A percentile compares a stretch with the other conserved stretches of the same genome.
These are phyloP conservation scores for Entelurus aequoreus DNA, from an alignment of 2,113 vertebrate species.

Conservation along the genomic window DNA sequence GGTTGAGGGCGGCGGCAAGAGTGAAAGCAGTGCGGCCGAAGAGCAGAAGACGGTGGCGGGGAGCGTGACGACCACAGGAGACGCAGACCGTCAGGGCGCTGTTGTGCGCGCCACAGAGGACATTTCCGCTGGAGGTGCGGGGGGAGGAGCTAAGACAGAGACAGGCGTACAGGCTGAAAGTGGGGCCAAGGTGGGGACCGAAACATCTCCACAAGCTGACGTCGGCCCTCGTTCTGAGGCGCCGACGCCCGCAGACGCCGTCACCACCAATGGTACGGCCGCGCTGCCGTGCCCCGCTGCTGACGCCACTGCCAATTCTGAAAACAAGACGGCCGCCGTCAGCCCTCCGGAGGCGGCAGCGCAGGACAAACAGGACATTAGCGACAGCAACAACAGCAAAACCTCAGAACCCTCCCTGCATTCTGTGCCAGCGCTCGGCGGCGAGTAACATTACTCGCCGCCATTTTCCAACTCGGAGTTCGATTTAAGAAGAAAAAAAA, in stretches of 20 bases:
- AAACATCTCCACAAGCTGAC: constrained; percentile 9
- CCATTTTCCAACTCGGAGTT: background rate
- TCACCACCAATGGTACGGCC: constrained; percentile 68
- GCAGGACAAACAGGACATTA: constrained; percentile 64
- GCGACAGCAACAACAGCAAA: constrained; percentile 71
- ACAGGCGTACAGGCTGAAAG: constrained; percentile 6
- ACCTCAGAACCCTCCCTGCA: constrained; percentile 74
- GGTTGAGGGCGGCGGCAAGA: constrained; percentile 5
- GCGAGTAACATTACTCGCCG: constrained; percentile 55
- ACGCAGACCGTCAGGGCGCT: background rate
- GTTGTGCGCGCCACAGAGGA: constrained; percentile 3
- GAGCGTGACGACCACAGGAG: constrained; percentile 13
- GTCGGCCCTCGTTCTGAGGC: constrained; percentile 4
- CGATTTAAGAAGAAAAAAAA: background rate
- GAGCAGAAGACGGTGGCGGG: constrained; percentile 1
- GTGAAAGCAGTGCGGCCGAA: constrained; percentile 10
- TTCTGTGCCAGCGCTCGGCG: constrained; percentile 68
- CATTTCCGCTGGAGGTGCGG: background rate
- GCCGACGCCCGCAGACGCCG: background rate
- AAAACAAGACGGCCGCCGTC: constrained; percentile 48
- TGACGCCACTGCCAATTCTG: constrained; percentile 32
- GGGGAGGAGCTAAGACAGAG: constrained; percentile 11
- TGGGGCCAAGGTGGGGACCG: constrained; percentile 25
- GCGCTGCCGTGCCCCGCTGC: constrained; percentile 62
- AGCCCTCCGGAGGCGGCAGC: constrained; percentile 57